phyloP scores from a whole-genome alignment of 1,140 invertebrate genomes.

The Cryptotermes secundus region DNA sequence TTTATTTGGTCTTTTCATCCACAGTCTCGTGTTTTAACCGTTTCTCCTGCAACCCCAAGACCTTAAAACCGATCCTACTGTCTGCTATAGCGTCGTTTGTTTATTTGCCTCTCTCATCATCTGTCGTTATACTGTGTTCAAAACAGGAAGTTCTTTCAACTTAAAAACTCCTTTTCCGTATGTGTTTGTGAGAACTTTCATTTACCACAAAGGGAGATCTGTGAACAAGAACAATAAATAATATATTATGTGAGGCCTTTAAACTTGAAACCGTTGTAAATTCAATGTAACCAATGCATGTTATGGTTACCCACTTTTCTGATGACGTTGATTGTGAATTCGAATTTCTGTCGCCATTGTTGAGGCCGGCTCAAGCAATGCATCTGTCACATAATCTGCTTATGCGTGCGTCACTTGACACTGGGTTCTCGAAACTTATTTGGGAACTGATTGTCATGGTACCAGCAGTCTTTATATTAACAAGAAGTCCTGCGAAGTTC shows the following conservation, averaged over 20 bases:
- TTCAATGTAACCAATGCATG: too few relatives aligned
- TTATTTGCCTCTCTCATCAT: neutral
- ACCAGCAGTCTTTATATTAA: too few relatives aligned
- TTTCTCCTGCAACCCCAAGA: neutral
- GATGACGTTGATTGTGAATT: too few relatives aligned
- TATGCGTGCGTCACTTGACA: too few relatives aligned
- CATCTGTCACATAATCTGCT: too few relatives aligned
- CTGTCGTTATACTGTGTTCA: neutral
- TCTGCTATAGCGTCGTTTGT: neutral
- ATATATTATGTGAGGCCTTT: neutral
- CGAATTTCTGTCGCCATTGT: too few relatives aligned
- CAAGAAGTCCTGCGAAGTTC: too few relatives aligned
- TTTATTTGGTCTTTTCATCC: neutral
- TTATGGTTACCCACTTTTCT: too few relatives aligned
- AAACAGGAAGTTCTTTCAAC: conserved; percentile 4
- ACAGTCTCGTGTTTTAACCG: neutral
- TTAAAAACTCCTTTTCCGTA: neutral
- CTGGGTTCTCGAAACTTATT: too few relatives aligned
- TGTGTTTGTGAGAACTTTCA: neutral
- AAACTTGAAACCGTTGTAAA: neutral
- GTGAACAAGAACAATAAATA: neutral
- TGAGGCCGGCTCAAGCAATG: too few relatives aligned
- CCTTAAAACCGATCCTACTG: neutral
- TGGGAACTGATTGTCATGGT: too few relatives aligned
- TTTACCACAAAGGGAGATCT: neutral